Conservation (phyloP, 2,888 invertebrate species). For the Mesorhabditis spiculigera region DNA sequence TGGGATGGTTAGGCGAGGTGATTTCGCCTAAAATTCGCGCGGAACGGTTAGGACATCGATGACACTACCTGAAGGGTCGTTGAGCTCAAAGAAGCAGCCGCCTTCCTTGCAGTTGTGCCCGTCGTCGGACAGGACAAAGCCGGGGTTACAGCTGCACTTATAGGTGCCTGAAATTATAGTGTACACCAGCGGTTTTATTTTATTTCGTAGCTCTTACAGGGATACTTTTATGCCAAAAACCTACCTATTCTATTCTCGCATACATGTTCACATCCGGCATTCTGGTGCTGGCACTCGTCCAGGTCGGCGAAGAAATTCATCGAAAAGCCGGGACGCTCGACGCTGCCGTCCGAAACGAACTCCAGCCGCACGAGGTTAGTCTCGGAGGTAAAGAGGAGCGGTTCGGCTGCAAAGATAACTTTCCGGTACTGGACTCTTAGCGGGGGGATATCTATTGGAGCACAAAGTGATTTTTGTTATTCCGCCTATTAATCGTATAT, state of each 20-base stretch:
- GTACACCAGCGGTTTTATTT: not conserved
- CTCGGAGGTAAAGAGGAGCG: conserved; percentile 79
- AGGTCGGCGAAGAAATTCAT: conserved; percentile 90
- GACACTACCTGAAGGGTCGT: conserved; percentile 67
- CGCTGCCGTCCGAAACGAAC: conserved; percentile 91
- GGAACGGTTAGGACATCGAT: no score
- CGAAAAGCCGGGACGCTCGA: conserved; percentile 83
- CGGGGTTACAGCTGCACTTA: conserved; percentile 89
- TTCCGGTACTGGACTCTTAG: not conserved
- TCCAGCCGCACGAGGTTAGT: conserved; percentile 82
- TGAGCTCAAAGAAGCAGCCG: conserved; percentile 91
- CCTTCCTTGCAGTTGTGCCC: conserved; percentile 84
- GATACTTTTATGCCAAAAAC: not conserved
- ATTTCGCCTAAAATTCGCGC: conserved; percentile 67
- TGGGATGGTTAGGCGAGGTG: conserved; percentile 85
- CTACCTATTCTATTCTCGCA: conserved; percentile 40
- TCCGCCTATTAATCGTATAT: no score
- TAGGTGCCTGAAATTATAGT: conserved; percentile 74
- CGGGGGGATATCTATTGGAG: no score
- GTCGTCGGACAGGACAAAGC: conserved; percentile 89
- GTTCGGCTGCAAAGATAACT: conserved; percentile 31
- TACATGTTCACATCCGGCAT: conserved; percentile 95
- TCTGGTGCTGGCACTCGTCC: conserved; percentile 90
- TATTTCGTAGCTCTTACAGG: not conserved
- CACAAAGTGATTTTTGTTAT: no score